Evolutionary conservation across 64 coral and sea anemone species (phyloP).

Genomic region (Stichodactyla mertensii): DNA sequence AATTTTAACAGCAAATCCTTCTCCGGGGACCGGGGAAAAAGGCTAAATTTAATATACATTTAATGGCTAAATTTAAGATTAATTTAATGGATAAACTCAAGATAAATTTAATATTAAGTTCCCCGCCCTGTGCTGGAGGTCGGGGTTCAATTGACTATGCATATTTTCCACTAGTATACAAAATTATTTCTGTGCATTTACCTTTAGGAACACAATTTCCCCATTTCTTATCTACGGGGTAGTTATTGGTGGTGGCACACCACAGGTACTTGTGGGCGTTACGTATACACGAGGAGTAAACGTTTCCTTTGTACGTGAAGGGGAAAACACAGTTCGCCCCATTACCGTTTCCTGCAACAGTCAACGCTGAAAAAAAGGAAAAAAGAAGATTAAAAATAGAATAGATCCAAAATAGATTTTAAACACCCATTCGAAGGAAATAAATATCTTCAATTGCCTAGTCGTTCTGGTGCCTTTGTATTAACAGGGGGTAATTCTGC

Average conservation of each 20-base stretch:
- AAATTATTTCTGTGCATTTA: constrained; percentile 8
- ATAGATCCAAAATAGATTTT: neutral
- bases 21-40: too few relatives aligned
- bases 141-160: too few relatives aligned
- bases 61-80: too few relatives aligned
- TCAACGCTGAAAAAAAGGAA: neutral
- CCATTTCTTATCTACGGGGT: constrained; percentile 41
- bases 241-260: constrained; percentile 69
- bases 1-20: too few relatives aligned
- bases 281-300: constrained; percentile 46
- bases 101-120: too few relatives aligned
- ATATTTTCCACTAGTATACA: too few relatives aligned
- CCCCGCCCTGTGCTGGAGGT: too few relatives aligned
- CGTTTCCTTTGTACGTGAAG: constrained; percentile 33
- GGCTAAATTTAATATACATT: too few relatives aligned
- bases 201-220: constrained; percentile 64
- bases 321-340: constrained; percentile 70
- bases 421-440: neutral
- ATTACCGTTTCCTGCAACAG: constrained; percentile 47
- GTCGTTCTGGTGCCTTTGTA: too few relatives aligned
- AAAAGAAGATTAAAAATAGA: neutral
- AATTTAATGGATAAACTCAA: too few relatives aligned
- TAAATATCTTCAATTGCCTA: too few relatives aligned
- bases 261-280: constrained; percentile 14
- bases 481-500: too few relatives aligned